Base-by-base conservation (phyloP, 2,888 invertebrate species). In the Plebejus melissa region DNA sequence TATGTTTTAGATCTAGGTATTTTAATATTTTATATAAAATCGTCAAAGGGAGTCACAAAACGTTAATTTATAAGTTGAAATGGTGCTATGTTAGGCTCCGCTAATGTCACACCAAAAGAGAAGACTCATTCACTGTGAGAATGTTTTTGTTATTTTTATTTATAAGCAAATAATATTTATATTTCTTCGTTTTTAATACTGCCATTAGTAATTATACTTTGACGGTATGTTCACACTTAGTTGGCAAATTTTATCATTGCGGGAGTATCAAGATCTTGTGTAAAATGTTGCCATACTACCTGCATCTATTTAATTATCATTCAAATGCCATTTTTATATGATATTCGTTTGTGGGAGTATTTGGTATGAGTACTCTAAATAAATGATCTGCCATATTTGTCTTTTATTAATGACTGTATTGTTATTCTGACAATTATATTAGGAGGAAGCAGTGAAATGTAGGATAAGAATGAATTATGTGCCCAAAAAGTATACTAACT, bases 401-500 rank as follows among this genome's bases (percentile, higher is more conserved):
- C 87, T 91, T 90, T 90, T 90, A 91, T 89, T 90, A 88, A 86
- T 90, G 89, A 91, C 89, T 92, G 88, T 84, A 86, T 88, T 90
- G 88, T 88, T 88, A 88, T 89, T 87, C 85, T 89, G 90, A 88
- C 83, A 86, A 86, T 86, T 87, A 84, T 85, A 83, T 87, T 86
- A 87, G 82, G 87, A 87, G 84, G 84, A 87, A 85, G 81, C 86
- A 88, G 87, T 85, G 88, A 88, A 88, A 90, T 85, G 85, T 93
- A 91, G 90, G 87, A 83, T 93, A 92, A 93, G 92, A 87, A 90
- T 88, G 86, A 88, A 89, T 88, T 90, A 93, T 93, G 90, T 93
- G 92, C 93, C 93, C 92, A 92, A 92, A 86, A 91, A 90, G 87
- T 92, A 93, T 93, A 94, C 94, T 94, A 94, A 94, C 94, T 93